A percentile compares a stretch with the other conserved stretches of the same genome.
Conservation (phyloP, 2,797 vertebrate genomes). For the Pangasius larnaudii region DNA sequence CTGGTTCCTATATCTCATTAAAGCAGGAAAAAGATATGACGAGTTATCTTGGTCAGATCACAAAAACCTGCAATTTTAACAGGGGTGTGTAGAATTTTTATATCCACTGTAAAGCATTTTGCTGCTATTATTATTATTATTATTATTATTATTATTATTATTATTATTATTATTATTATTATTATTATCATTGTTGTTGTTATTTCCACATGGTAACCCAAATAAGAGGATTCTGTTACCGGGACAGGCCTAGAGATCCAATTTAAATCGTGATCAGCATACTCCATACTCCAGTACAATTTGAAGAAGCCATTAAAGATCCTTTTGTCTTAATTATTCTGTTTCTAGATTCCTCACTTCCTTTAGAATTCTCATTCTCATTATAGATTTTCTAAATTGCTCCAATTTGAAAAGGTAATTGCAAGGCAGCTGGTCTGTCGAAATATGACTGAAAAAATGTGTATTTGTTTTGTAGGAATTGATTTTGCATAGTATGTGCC, state of each 20-base stretch:
- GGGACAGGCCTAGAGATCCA: background rate
- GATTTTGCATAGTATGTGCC: slow-evolving; percentile 5
- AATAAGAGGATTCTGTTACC: background rate
- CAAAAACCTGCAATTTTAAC: background rate
- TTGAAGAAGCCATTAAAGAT: background rate
- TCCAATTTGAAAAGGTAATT: background rate
- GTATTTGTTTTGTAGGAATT: slow-evolving; percentile 11
- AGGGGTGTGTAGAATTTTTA: background rate
- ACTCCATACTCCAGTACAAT: background rate
- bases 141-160: background rate
- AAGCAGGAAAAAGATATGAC: background rate
- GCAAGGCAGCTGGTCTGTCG: background rate
- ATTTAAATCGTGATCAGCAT: background rate
- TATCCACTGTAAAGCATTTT: background rate
- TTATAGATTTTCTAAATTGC: background rate
- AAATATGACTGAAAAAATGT: background rate
- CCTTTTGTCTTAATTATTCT: background rate
- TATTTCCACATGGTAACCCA: background rate
- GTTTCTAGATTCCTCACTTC: background rate
- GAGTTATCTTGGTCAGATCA: background rate
- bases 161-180: background rate
- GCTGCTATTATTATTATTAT: background rate
- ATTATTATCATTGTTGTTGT: background rate
- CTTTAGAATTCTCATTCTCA: background rate
- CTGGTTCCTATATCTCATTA: too few relatives aligned